phyloP scores from a whole-genome alignment of 2,888 invertebrate species.

The Ophioninae sp. region DNA sequence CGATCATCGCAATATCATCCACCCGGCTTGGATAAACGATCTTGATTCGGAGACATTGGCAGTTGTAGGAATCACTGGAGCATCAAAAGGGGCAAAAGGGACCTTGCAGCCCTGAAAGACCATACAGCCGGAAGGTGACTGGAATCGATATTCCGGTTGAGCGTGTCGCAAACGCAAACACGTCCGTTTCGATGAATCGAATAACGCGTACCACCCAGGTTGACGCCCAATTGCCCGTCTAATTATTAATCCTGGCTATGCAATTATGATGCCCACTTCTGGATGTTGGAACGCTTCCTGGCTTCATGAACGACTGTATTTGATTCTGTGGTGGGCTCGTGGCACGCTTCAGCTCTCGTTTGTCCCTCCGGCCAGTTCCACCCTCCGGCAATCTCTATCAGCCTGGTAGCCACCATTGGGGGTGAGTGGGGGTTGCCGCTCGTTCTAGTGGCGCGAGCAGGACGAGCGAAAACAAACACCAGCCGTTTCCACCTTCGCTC shows the following conservation, averaged over 20 bases:
- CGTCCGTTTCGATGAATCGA: slow-evolving; percentile 75
- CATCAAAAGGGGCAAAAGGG: slow-evolving; percentile 7
- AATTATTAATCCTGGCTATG: slow-evolving; percentile 78
- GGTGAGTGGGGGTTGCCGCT: neutral
- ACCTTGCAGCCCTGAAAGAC: neutral
- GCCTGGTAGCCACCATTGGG: slow-evolving; percentile 7
- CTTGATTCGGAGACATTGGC: too few species aligned
- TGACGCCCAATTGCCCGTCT: slow-evolving; percentile 78
- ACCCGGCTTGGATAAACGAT: neutral
- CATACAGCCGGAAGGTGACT: slow-evolving; percentile 49
- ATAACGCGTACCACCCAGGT: slow-evolving; percentile 73
- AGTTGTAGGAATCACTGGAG: neutral
- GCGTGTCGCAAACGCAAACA: slow-evolving; percentile 40
- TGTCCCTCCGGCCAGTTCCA: slow-evolving; percentile 44
- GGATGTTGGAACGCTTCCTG: slow-evolving; percentile 65
- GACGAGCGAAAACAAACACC: slow-evolving; percentile 57
- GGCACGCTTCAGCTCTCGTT: slow-evolving; percentile 39
- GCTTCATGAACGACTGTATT: slow-evolving; percentile 66
- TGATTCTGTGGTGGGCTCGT: slow-evolving; percentile 58
- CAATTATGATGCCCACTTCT: slow-evolving; percentile 72
- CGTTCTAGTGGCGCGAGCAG: slow-evolving; percentile 8
- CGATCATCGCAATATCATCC: neutral
- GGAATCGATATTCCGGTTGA: slow-evolving; percentile 72
- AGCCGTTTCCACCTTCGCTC: slow-evolving; percentile 28
- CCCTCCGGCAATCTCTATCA: slow-evolving; percentile 19